Percentiles rank a stretch among this genome's conserved stretches.
Conservation (phyloP, 1,140 invertebrate genomes). For the Ptiloglossa arizonensis region DNA sequence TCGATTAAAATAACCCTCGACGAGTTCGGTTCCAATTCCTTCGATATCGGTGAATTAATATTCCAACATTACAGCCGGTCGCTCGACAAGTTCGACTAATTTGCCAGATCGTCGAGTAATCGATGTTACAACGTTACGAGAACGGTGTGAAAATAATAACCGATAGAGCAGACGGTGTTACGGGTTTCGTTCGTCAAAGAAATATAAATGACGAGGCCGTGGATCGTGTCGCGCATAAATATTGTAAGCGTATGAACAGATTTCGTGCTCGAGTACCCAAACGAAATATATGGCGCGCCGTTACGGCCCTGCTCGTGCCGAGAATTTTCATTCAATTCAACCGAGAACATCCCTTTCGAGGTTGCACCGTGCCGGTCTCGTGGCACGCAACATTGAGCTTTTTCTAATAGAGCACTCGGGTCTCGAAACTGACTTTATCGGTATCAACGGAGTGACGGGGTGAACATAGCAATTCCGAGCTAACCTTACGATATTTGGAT, state of each 20-base stretch:
- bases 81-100: no score
- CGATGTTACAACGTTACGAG: not conserved
- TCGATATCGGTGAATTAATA: no score
- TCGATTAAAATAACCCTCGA: no score
- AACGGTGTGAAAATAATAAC: not conserved
- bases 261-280: slow-evolving; percentile 42
- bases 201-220: not conserved
- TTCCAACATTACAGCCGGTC: no score
- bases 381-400: slow-evolving; percentile 23
- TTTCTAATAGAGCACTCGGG: slow-evolving; percentile 4
- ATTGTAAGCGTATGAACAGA: slow-evolving; percentile 43
- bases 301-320: slow-evolving; percentile 17
- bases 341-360: slow-evolving; percentile 7
- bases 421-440: slow-evolving; percentile 13
- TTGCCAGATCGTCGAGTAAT: no score
- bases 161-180: no score
- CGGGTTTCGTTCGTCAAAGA: no score
- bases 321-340: slow-evolving; percentile 38
- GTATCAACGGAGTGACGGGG: not conserved
- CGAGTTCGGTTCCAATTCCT: no score
- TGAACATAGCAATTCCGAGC: not conserved
- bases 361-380: not conserved
- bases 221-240: slow-evolving; percentile 17
- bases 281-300: slow-evolving; percentile 22
- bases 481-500: not conserved